Evolutionary conservation across 2,888 invertebrate species (phyloP).

Genomic region (Thalpophila matura): DNA sequence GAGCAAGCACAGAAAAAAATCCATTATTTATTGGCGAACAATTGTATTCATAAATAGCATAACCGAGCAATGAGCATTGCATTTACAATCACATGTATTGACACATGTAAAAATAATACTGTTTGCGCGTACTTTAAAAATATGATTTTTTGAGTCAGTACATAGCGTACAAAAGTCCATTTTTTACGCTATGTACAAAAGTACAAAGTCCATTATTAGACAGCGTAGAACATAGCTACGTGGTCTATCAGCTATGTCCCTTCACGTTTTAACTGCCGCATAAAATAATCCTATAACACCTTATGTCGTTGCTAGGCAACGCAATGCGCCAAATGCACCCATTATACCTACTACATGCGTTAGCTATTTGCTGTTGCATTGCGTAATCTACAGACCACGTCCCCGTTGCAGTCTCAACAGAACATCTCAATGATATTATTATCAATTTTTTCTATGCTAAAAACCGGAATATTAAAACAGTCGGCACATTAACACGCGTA

Average conservation of each 20-base stretch:
- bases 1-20: constrained; percentile 7
- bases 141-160: constrained; percentile 31
- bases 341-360: constrained; percentile 65
- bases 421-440: constrained; percentile 17
- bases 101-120: constrained; percentile 19
- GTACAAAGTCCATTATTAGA: neutral
- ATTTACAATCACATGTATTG: constrained; percentile 40
- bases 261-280: constrained; percentile 37
- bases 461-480: constrained; percentile 14
- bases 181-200: too few relatives aligned
- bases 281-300: constrained; percentile 44
- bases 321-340: constrained; percentile 83
- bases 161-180: constrained; percentile 8
- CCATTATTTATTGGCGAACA: constrained; percentile 40
- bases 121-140: constrained; percentile 11
- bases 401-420: constrained; percentile 15
- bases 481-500: constrained; percentile 25
- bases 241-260: constrained; percentile 6
- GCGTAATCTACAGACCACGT: constrained; percentile 55
- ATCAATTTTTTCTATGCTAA: constrained; percentile 19
- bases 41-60: constrained; percentile 40
- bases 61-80: constrained; percentile 14
- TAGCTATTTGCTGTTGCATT: constrained; percentile 62
- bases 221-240: constrained; percentile 5
- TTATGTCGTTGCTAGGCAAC: constrained; percentile 83